Conservation (phyloP, 2,888 invertebrate species). For the Norana najaformis region DNA sequence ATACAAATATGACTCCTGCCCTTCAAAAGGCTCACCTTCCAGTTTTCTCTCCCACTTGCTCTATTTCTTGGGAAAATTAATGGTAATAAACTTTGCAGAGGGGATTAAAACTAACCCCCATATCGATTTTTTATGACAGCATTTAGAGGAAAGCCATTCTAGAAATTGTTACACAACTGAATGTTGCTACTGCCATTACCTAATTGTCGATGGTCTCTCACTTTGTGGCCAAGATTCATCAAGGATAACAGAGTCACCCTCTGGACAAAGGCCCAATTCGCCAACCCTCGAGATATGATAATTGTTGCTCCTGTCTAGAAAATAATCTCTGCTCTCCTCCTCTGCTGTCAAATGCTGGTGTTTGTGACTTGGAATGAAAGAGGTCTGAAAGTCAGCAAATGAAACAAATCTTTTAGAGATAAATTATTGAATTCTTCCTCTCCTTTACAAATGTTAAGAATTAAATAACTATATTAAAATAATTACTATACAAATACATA, state of each 20-base stretch:
- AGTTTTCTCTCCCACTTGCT: too few species aligned
- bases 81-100: neutral
- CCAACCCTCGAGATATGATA: neutral
- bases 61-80: neutral
- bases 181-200: neutral
- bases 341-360: neutral
- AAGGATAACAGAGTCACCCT: neutral
- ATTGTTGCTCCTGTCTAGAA: neutral
- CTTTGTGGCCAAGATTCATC: slow-evolving; percentile 23
- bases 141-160: neutral
- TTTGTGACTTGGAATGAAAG: neutral
- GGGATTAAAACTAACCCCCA: neutral
- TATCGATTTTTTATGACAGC: neutral
- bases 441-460: neutral
- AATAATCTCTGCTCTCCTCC: neutral
- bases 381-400: neutral
- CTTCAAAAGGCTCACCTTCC: too few species aligned
- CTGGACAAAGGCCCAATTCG: neutral
- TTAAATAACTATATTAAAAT: neutral
- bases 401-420: neutral
- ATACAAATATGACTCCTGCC: too few species aligned
- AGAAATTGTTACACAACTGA: neutral
- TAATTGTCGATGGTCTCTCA: slow-evolving; percentile 17
- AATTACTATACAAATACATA: too few species aligned
- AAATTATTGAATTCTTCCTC: neutral